Conservation (phyloP, 2,797 vertebrate species). For the Phataginus tetradactyla region DNA sequence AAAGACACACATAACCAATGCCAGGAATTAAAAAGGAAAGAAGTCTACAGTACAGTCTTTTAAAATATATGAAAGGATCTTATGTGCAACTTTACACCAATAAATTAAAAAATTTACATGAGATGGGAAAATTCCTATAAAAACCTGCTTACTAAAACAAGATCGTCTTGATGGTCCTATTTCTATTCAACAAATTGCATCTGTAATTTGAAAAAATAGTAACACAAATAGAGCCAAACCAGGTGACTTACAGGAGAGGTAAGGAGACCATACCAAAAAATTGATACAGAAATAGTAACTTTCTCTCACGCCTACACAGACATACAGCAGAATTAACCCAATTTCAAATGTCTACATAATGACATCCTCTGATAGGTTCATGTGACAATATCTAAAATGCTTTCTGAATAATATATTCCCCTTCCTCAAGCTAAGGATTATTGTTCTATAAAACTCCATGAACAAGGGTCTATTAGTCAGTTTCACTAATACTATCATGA, state of each 20-base stretch:
- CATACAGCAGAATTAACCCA: background rate
- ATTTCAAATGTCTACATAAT: constrained; percentile 36
- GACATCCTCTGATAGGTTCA: constrained; percentile 70
- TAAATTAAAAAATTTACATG: background rate
- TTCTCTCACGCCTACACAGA: background rate
- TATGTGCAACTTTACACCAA: background rate
- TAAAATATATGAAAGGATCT: background rate
- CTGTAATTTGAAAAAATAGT: background rate
- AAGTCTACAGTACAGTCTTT: background rate
- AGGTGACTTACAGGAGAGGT: background rate
- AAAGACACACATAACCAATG: background rate
- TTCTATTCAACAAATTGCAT: background rate
- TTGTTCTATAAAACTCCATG: constrained; percentile 65
- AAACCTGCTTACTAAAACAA: background rate
- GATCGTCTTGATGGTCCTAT: background rate
- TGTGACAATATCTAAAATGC: constrained; percentile 60
- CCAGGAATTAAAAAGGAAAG: background rate
- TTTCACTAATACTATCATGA: background rate
- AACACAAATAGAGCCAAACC: background rate
- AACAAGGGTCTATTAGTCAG: constrained; percentile 53
- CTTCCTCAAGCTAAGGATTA: constrained; percentile 77
- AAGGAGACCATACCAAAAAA: background rate
- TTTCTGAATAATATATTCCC: constrained; percentile 80
- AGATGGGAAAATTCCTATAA: background rate
- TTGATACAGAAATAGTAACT: background rate